Base-by-base conservation (phyloP, 2,113 vertebrate species). In the Nerophis lumbriciformis region DNA sequence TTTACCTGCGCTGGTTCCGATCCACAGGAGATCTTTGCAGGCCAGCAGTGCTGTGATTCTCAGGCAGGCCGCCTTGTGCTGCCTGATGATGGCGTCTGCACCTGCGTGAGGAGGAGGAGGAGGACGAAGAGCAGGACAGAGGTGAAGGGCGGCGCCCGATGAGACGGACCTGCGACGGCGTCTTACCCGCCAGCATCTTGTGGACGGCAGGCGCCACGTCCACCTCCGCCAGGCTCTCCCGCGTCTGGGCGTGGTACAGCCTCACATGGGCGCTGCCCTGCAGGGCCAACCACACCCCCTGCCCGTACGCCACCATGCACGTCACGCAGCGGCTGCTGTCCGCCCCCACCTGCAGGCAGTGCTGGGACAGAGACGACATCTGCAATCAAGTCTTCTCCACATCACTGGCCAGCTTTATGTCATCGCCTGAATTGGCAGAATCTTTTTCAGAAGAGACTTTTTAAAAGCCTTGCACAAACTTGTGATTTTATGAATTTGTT, bases 41-140 rank as follows among this genome's bases (percentile, higher is more conserved):
- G 85, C 95, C 83, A 99, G 81, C 44, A 98, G 88, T 0, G 97
- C 94, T 0, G 97, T 98, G 92, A 99, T 97, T 63, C 95, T 87
- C 78, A 99, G 85, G 76, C 97, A 99, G 10, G 97, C 97, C 0
- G 97, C 95, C 71, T 99, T 99, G 89, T 99, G 97, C 81, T 99
- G 97, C 39, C 97, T 90, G 84, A 99, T 99, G 44, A 99, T 99
- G 42, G 97, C 97, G 6, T 98, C 97, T 0, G 97, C 95, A 16
- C 96, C 97, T 97, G 74, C 47, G 50, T 6, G 28, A 13, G 42
- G 11, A 38, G 37, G 45, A 61, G 14, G n/a, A 9, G 37, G 28
- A 13, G 42, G 11, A 38, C 35, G 45, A 61, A 13, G n/a, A 9
- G 37, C 0, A 1, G 6, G 12, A 13, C 6, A 13, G 16, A 19